Percentiles rank a stretch among this genome's conserved stretches.
Evolutionary conservation across 64 coral and sea anemone genomes (phyloP).

Genomic region (Montipora foliosa): DNA sequence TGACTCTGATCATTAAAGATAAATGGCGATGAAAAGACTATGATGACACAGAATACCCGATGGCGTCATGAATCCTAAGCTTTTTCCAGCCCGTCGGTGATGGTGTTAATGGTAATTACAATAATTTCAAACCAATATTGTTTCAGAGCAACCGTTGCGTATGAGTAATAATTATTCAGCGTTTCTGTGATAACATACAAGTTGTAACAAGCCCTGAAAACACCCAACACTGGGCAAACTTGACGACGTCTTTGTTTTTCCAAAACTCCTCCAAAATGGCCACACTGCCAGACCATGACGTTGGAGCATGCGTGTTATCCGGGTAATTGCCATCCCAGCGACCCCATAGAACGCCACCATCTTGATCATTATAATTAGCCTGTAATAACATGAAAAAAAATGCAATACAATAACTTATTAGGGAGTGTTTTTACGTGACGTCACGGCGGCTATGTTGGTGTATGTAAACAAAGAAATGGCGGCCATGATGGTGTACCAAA

Average conservation of each 20-base stretch:
- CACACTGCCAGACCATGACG: conserved; percentile 87
- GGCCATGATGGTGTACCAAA: too few relatives aligned
- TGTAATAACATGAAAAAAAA: conserved; percentile 20
- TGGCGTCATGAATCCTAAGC: too few relatives aligned
- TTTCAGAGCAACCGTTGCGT: too few relatives aligned
- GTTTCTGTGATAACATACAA: conserved; percentile 47
- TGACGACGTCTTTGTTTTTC: conserved; percentile 51
- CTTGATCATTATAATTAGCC: conserved; percentile 90
- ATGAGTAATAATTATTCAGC: background rate
- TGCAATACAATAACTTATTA: background rate
- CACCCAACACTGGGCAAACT: conserved; percentile 93
- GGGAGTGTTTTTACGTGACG: too few relatives aligned
- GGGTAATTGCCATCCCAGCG: conserved; percentile 85
- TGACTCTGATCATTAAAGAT: too few relatives aligned
- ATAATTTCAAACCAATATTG: too few relatives aligned
- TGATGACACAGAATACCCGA: too few relatives aligned
- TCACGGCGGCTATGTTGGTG: too few relatives aligned
- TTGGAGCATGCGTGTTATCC: conserved; percentile 63
- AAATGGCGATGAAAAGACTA: too few relatives aligned
- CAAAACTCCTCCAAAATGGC: conserved; percentile 77
- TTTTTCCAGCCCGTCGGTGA: too few relatives aligned
- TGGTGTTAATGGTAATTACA: too few relatives aligned
- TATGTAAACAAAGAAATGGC: too few relatives aligned
- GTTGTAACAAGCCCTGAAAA: conserved; percentile 94
- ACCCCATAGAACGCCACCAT: conserved; percentile 79